Conservation (phyloP, 2,888 invertebrate genomes). For the Pseudococcus jackbeardsleyi region DNA sequence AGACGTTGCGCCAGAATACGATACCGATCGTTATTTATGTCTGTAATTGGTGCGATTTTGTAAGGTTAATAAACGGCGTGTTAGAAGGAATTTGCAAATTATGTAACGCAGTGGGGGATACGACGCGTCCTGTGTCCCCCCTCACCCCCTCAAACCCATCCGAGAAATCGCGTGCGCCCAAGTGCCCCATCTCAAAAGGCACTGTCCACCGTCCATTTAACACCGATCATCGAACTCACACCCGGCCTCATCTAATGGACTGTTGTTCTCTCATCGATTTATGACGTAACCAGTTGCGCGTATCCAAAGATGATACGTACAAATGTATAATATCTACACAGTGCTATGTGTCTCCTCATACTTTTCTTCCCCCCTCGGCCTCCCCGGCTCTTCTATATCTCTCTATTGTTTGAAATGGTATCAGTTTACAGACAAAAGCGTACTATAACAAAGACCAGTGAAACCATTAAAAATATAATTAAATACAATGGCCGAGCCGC, state of each 20-base stretch:
- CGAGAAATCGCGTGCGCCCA: neutral
- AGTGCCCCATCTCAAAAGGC: too few species aligned
- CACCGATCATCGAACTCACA: constrained; percentile 19
- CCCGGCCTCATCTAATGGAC: neutral
- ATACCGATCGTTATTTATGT: constrained; percentile 63
- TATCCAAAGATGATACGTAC: constrained; percentile 38
- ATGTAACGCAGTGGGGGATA: constrained; percentile 53
- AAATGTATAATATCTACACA: neutral
- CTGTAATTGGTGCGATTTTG: constrained; percentile 61
- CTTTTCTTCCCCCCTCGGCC: neutral
- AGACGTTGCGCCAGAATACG: constrained; percentile 31
- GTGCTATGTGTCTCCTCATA: neutral
- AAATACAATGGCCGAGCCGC: constrained; percentile 60
- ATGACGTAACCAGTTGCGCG: constrained; percentile 49
- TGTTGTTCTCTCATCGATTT: constrained; percentile 35
- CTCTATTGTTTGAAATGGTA: constrained; percentile 55
- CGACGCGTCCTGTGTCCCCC: neutral
- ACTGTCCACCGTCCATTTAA: neutral
- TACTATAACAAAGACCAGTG: constrained; percentile 47
- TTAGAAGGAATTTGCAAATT: constrained; percentile 53
- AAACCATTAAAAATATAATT: constrained; percentile 58
- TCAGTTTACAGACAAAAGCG: constrained; percentile 54
- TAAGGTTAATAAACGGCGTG: constrained; percentile 63
- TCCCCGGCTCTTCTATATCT: neutral
- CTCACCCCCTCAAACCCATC: too few species aligned